Conservation (phyloP, 2,797 vertebrate genomes). For the Acipenser ruthenus region DNA sequence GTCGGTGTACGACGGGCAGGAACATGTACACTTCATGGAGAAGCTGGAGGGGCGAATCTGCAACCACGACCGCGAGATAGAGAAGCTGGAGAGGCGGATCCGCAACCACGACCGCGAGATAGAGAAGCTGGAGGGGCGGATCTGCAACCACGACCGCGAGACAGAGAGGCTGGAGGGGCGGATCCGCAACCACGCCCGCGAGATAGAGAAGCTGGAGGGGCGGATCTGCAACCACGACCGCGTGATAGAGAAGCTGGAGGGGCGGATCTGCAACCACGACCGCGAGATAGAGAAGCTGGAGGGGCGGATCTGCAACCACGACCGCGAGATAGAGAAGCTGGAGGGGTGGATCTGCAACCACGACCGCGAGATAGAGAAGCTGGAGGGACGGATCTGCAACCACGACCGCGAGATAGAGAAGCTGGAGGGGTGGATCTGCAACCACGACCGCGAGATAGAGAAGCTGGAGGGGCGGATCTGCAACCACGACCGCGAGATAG, state of each 20-base stretch:
- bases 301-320: slow-evolving; percentile 84
- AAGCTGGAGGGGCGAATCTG: too few relatives aligned
- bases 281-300: slow-evolving; percentile 96
- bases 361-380: slow-evolving; percentile 98
- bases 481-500: slow-evolving; percentile 93
- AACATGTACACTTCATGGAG: slow-evolving; percentile 91
- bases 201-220: slow-evolving; percentile 94
- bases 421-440: slow-evolving; percentile 86
- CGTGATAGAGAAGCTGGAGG: slow-evolving; percentile 96
- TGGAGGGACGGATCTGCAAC: slow-evolving; percentile 86
- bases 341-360: too few relatives aligned
- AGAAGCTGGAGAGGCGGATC: too few relatives aligned
- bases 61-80: too few relatives aligned
- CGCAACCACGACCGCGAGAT: too few relatives aligned
- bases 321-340: slow-evolving; percentile 94
- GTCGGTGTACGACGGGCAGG: slow-evolving; percentile 91
- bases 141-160: too few relatives aligned
- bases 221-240: slow-evolving; percentile 91
- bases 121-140: too few relatives aligned
- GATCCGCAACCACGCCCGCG: too few relatives aligned
- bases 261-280: slow-evolving; percentile 87
- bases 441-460: slow-evolving; percentile 94
- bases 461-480: slow-evolving; percentile 87
- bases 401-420: slow-evolving; percentile 96
- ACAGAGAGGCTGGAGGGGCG: too few relatives aligned